phyloP scores from a whole-genome alignment of 30 jellyfish, hydroid and myxozoan genomes.

The Phacellophora camtschatica region DNA sequence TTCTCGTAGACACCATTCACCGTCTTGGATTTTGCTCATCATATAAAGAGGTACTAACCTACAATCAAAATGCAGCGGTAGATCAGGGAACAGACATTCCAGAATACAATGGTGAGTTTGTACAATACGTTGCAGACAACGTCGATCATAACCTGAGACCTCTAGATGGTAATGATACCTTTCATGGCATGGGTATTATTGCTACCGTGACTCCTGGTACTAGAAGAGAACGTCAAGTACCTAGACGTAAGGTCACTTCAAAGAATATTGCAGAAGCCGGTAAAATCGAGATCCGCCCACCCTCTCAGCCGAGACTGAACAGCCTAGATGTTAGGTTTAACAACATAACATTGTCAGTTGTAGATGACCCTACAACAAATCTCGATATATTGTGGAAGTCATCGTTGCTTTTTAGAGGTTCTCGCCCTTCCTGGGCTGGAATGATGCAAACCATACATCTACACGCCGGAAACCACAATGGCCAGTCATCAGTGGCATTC shows the following conservation, averaged over 20 bases:
- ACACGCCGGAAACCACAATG: constrained; percentile 15
- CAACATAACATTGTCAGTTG: background rate
- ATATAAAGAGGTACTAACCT: constrained; percentile 15
- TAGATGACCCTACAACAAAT: background rate
- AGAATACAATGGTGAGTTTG: background rate
- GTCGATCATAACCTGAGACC: background rate
- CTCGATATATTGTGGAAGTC: constrained; percentile 10
- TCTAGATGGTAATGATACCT: background rate
- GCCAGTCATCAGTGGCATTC: constrained; percentile 4
- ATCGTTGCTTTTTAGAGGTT: background rate
- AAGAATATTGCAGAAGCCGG: background rate
- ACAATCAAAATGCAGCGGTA: constrained; percentile 47
- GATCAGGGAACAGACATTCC: constrained; percentile 4
- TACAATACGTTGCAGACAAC: background rate
- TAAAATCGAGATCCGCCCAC: background rate
- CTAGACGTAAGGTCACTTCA: background rate
- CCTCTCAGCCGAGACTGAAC: background rate
- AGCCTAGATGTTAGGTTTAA: background rate
- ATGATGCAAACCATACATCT: constrained; percentile 7
- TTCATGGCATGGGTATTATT: background rate
- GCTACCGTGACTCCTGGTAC: background rate
- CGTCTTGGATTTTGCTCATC: constrained; percentile 40
- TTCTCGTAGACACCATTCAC: constrained; percentile 8
- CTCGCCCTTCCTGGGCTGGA: constrained; percentile 59
- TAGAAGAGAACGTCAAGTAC: background rate